Conservation (phyloP, 2,113 vertebrate genomes). For the Cynoglossus semilaevis region DNA sequence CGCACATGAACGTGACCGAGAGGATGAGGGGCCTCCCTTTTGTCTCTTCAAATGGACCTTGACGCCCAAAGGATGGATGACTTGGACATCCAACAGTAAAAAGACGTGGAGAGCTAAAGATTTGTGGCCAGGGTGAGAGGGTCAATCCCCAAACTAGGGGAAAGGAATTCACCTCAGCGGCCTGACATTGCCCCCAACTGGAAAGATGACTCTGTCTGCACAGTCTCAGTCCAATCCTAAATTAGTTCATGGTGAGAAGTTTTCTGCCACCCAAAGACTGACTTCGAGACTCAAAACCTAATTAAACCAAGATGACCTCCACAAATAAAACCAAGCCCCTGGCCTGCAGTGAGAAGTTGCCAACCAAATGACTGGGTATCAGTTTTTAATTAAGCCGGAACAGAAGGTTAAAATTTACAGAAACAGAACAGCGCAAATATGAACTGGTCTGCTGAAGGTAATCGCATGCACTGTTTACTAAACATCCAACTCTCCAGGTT, state of each 20-base stretch:
- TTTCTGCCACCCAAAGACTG: slow-evolving; percentile 53
- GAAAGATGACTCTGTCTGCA: slow-evolving; percentile 70
- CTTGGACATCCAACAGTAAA: slow-evolving; percentile 36
- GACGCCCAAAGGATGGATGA: slow-evolving; percentile 37
- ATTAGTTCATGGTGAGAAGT: slow-evolving; percentile 61
- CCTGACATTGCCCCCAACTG: slow-evolving; percentile 54
- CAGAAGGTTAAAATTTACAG: slow-evolving; percentile 3
- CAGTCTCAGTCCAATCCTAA: slow-evolving; percentile 50
- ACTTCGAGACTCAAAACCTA: slow-evolving; percentile 22
- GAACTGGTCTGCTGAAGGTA: slow-evolving; percentile 29
- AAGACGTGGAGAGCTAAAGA: slow-evolving; percentile 54
- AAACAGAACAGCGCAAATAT: slow-evolving; percentile 1
- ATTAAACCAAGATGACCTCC: slow-evolving; percentile 14
- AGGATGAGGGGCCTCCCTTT: slow-evolving; percentile 24
- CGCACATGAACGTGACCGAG: slow-evolving; percentile 31
- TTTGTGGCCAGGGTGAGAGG: slow-evolving; percentile 59
- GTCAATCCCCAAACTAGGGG: slow-evolving; percentile 61
- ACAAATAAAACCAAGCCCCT: slow-evolving; percentile 17
- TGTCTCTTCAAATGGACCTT: slow-evolving; percentile 31
- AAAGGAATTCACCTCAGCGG: slow-evolving; percentile 64
- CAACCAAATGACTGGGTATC: background rate
- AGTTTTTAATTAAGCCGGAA: slow-evolving; percentile 7
- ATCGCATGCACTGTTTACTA: slow-evolving; percentile 44
- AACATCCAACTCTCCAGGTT: slow-evolving; percentile 50
- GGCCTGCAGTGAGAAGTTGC: slow-evolving; percentile 5